phyloP scores from a whole-genome alignment of 2,797 vertebrate genomes.

The Podargus strigoides region DNA sequence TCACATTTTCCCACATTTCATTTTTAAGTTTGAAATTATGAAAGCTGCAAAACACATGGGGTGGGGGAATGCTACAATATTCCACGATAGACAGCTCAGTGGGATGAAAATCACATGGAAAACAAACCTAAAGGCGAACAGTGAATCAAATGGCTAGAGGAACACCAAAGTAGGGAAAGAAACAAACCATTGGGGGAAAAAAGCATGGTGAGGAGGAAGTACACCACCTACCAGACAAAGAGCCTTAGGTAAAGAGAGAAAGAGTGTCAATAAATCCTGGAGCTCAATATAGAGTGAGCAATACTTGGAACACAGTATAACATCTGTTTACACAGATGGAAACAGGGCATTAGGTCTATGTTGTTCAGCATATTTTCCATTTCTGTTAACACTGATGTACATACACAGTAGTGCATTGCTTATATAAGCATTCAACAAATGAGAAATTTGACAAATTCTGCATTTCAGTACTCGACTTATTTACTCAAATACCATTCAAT shows the following conservation, averaged over 20 bases:
- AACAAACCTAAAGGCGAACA: background rate
- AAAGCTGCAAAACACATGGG: background rate
- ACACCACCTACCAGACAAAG: background rate
- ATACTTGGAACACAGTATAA: background rate
- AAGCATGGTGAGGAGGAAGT: background rate
- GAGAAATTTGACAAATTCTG: background rate
- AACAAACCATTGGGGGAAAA: background rate
- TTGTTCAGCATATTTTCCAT: background rate
- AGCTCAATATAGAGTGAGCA: background rate
- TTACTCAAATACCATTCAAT: background rate
- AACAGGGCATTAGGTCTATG: background rate
- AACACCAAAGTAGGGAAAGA: background rate
- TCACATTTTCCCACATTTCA: background rate
- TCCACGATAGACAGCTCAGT: background rate
- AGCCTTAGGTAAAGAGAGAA: background rate
- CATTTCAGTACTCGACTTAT: background rate
- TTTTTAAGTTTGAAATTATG: background rate
- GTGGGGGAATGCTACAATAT: background rate
- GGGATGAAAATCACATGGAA: background rate
- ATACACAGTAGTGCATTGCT: background rate
- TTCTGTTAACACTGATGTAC: background rate
- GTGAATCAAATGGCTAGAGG: background rate
- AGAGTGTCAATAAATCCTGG: background rate
- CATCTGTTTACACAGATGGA: background rate
- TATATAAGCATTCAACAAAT: background rate